Evolutionary conservation across 2,113 vertebrate species (phyloP).

Genomic region (Phainopepla nitens): DNA sequence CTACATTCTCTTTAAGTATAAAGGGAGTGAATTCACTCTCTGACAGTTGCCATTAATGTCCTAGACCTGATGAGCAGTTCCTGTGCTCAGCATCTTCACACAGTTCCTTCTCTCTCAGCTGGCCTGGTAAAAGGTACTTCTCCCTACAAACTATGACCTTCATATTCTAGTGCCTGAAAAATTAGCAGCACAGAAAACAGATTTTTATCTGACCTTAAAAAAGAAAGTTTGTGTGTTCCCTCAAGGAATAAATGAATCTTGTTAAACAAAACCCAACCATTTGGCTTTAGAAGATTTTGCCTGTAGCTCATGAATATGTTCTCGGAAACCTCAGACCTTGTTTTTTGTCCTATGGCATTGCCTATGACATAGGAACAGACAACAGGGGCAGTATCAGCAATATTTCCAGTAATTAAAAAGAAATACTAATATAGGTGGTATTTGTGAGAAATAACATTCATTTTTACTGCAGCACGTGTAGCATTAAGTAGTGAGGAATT

Average conservation of each 20-base stretch:
- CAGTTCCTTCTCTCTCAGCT: neutral
- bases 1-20: neutral
- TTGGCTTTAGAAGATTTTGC: neutral
- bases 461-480: neutral
- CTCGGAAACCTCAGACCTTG: neutral
- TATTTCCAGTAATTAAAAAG: neutral
- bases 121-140: neutral
- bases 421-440: neutral
- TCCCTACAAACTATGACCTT: neutral
- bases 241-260: neutral
- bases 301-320: neutral
- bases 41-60: neutral
- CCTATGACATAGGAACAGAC: neutral
- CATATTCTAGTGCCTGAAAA: neutral
- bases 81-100: neutral
- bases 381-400: neutral
- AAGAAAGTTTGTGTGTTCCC: neutral
- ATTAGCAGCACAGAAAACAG: neutral
- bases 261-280: neutral
- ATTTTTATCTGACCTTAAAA: neutral
- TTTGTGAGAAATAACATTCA: neutral
- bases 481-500: neutral
- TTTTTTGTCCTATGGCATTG: accelerated
- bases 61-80: neutral
- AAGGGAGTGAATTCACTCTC: neutral